Conservation (phyloP, 2,113 vertebrate species). For the Macaca fascicularis region DNA sequence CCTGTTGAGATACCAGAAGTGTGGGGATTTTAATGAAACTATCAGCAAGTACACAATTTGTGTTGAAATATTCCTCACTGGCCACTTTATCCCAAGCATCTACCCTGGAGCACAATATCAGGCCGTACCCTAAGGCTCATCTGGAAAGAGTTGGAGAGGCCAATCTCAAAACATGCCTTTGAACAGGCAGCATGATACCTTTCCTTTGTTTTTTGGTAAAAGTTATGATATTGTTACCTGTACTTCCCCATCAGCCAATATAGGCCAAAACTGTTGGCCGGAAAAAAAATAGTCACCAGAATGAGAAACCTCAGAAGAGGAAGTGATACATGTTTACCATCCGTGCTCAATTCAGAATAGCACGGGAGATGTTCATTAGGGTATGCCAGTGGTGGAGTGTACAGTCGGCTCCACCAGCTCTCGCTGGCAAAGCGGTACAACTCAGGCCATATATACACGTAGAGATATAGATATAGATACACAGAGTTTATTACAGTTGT, state of each 20-base stretch:
- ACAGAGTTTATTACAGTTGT: neutral
- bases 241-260: neutral
- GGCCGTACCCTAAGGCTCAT: too few relatives aligned
- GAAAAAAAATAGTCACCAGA: neutral
- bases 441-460: neutral
- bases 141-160: too few relatives aligned
- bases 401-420: too few relatives aligned
- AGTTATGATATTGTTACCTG: neutral
- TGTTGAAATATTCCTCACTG: neutral
- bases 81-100: neutral
- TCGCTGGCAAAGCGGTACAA: neutral
- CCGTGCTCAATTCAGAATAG: too few relatives aligned
- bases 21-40: neutral
- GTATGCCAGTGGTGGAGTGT: too few relatives aligned
- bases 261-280: neutral
- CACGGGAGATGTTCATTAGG: neutral
- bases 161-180: too few relatives aligned
- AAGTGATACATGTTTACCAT: neutral
- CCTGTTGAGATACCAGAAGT: neutral
- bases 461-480: too few relatives aligned
- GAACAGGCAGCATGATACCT: neutral
- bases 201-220: neutral
- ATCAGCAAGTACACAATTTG: neutral
- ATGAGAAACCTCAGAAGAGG: neutral
- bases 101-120: too few relatives aligned